Evolutionary conservation across 2,113 vertebrate genomes (phyloP), one percentile per base, ranked within the genome.

Genomic region (Hipposideros armiger): DNA sequence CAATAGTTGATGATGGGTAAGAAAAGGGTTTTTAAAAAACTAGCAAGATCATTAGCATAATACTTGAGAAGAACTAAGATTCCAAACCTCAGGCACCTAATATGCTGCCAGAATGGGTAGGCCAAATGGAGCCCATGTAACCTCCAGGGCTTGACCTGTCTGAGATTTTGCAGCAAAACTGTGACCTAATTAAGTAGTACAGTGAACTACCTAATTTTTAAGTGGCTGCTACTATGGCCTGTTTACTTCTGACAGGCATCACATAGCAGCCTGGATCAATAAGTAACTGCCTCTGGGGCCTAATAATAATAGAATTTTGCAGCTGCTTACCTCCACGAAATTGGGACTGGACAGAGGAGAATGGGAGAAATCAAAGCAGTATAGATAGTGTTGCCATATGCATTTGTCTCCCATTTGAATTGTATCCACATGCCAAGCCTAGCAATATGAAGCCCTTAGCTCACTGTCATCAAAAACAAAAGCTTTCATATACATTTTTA

Each of bases 31-130:
- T 78, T 69, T 73, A 60, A 89, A 80, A 74, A 83, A 56, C 22
- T 50, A 88, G 60, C 72, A 88, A 70, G 56, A 77, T 54, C 26
- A 87, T 83, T 80, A 84, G n/a, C 47, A 58, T 24, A 85, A 85
- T 40, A 88, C 58, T 30, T 88, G 47, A 85, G 66, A 93, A 95
- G 32, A 91, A 69, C 30, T 64, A 64, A 60, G 24, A 60, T 54
- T 8, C 32, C 60, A 91, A 74, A 89, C 45, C 10, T 85, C 14
- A 73, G 70, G 52, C 8, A 40, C 30, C 13, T 20, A 81, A 8
- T 14, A 22, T 42, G n/a, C 1, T 54, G 19, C 50, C 66, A 87
- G 32, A 90, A 74, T 3, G 42, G 40, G 82, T 3, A 47, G 40
- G 82, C 30, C 42, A 87, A 42, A 52, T 4, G 20, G 56, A 70